phyloP scores from a whole-genome alignment of 2,797 vertebrate genomes.

The Phrynocephalus guinanensis region DNA sequence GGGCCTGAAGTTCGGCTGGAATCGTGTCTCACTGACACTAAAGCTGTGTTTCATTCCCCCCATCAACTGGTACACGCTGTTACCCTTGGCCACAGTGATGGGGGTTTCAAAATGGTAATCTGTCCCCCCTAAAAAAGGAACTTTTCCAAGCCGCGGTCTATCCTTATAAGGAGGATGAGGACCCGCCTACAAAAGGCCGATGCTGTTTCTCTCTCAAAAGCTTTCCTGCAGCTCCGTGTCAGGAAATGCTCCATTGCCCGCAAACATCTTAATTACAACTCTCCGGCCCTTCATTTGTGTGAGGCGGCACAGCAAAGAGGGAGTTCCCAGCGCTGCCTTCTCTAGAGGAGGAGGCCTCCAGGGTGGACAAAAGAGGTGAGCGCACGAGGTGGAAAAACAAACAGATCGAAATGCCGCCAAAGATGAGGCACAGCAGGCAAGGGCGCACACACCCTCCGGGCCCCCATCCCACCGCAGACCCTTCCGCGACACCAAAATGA shows the following conservation, averaged over 20 bases:
- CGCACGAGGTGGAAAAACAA: conserved; percentile 17
- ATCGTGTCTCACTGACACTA: too few species aligned
- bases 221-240: conserved; percentile 20
- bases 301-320: conserved; percentile 12
- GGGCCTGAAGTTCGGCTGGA: too few species aligned
- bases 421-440: not conserved
- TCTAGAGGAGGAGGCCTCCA: not conserved
- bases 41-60: too few species aligned
- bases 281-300: conserved; percentile 19
- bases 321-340: not conserved
- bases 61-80: too few species aligned
- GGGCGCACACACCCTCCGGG: not conserved
- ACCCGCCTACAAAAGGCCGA: not conserved
- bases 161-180: not conserved
- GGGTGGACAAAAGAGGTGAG: conserved; percentile 1
- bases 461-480: rapidly evolving
- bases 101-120: not conserved
- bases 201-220: not conserved
- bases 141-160: not conserved
- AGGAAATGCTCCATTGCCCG: conserved; percentile 68
- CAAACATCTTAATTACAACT: conserved; percentile 59
- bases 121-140: not conserved
- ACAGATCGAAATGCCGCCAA: too few species aligned
- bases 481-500: not conserved
- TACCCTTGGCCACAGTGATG: not conserved